phyloP scores from a whole-genome alignment of 1,140 invertebrate genomes.

The Bombus fervidus region DNA sequence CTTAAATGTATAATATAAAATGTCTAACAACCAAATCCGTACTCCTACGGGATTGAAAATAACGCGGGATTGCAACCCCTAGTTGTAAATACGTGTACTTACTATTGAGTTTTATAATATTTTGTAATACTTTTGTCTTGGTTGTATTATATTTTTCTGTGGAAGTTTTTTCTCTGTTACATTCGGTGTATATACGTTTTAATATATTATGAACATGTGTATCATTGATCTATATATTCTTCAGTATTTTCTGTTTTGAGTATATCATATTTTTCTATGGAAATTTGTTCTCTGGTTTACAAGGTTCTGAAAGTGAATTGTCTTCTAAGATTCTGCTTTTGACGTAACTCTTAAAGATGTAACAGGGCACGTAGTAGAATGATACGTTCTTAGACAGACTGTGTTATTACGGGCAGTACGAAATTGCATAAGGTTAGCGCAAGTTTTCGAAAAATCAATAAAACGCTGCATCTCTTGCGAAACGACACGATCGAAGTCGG shows the following conservation, averaged over 20 bases:
- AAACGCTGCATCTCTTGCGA: neutral
- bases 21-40: no score
- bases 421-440: constrained; percentile 6
- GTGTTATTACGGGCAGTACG: neutral
- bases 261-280: no score
- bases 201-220: neutral
- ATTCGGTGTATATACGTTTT: neutral
- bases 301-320: neutral
- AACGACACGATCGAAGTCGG: constrained; percentile 1
- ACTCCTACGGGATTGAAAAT: no score
- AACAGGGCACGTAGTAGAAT: neutral
- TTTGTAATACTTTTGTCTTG: neutral
- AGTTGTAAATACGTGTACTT: neutral
- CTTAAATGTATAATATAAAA: no score
- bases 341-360: neutral
- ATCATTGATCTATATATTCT: neutral
- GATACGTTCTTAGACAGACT: no score
- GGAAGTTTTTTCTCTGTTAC: neutral
- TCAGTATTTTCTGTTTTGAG: neutral
- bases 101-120: neutral
- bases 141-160: neutral
- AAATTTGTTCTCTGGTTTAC: neutral
- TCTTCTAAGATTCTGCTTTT: no score
- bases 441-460: constrained; percentile 34
- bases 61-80: no score